Evolutionary conservation across 2,113 vertebrate genomes (phyloP).

Genomic region (Sander lucioperca): DNA sequence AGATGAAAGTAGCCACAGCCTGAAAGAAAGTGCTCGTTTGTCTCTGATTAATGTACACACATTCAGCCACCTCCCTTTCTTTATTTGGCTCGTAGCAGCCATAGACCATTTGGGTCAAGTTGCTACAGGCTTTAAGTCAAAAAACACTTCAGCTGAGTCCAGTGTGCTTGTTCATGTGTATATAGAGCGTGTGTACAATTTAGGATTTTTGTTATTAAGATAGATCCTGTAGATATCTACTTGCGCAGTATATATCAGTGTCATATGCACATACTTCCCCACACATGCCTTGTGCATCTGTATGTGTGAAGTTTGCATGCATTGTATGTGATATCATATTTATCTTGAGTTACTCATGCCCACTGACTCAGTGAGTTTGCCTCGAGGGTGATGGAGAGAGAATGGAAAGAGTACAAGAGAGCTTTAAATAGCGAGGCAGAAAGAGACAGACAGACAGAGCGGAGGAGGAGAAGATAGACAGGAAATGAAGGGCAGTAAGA

Average conservation of each 20-base stretch:
- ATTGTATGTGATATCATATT: constrained; percentile 35
- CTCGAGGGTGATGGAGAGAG: constrained; percentile 40
- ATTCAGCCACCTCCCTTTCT: constrained; percentile 22
- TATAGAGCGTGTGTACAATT: not conserved
- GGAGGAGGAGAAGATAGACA: constrained; percentile 34
- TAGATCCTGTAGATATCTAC: not conserved
- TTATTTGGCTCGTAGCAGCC: constrained; percentile 48
- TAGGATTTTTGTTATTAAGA: not conserved
- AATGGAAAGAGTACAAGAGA: constrained; percentile 48
- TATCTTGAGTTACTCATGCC: constrained; percentile 51
- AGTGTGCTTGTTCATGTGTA: constrained; percentile 44
- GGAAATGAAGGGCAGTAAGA: constrained; percentile 50
- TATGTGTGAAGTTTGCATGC: constrained; percentile 41
- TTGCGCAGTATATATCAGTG: not conserved
- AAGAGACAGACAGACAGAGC: constrained; percentile 21
- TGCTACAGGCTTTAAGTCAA: constrained; percentile 52
- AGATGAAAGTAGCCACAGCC: constrained; percentile 32
- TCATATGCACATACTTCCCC: not conserved
- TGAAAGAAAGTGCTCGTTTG: constrained; percentile 43
- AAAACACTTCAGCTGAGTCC: constrained; percentile 32
- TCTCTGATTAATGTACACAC: constrained; percentile 51
- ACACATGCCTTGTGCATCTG: not conserved
- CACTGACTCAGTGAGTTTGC: constrained; percentile 63
- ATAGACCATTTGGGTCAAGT: constrained; percentile 70
- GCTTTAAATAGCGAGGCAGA: constrained; percentile 46